phyloP scores from a whole-genome alignment of 2,113 vertebrate genomes.

The Archilochus colubris region DNA sequence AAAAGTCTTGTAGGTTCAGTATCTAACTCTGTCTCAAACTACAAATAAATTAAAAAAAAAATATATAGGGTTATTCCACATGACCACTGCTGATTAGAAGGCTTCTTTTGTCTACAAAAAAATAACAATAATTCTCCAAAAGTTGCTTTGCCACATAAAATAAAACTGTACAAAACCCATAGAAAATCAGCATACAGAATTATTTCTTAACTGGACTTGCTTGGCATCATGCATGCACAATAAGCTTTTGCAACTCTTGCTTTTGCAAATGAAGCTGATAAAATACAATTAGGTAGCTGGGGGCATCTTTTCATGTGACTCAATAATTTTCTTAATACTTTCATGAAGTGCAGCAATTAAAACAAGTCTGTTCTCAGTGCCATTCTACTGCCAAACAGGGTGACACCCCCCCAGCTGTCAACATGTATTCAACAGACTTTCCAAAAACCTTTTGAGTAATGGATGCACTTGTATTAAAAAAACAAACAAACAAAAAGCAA shows the following conservation, averaged over 20 bases:
- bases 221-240: background rate
- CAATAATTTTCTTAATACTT: background rate
- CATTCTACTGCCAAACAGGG: background rate
- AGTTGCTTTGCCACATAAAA: background rate
- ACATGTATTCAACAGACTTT: background rate
- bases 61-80: background rate
- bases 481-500: background rate
- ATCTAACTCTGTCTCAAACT: background rate
- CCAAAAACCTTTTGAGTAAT: background rate
- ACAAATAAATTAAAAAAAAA: background rate
- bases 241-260: background rate
- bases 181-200: background rate
- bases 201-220: background rate
- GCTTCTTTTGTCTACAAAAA: background rate
- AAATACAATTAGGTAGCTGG: background rate
- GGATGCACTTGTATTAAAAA: background rate
- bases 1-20: background rate
- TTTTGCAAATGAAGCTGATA: slow-evolving; percentile 9
- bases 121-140: background rate
- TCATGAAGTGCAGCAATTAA: background rate
- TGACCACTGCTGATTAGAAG: background rate
- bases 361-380: background rate
- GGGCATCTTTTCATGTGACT: background rate
- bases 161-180: background rate
- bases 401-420: background rate